Base-by-base conservation (phyloP, 1,140 invertebrate species). In the Panagrolaimus sp. region DNA sequence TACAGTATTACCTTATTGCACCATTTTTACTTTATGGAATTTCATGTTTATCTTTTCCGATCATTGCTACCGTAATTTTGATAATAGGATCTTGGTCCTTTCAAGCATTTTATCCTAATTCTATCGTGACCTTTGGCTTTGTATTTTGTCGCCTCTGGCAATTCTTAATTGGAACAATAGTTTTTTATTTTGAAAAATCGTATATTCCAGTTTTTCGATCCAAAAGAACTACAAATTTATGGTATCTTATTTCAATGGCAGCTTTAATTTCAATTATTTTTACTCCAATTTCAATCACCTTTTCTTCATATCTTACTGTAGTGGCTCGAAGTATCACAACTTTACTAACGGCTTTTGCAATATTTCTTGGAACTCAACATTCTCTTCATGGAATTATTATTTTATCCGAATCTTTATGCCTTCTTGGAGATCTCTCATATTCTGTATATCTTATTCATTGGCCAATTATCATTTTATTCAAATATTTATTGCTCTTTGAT, bases 381-480 rank as follows among this genome's bases (percentile, higher is more conserved):
- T 38, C 32, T 38, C 7, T 38, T 38, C 32, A 38, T 4, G 32
- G 32, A 38, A 4, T 38, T 2, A 38, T 38, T 38, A 38, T 38
- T 38, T 38, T 38, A 38, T 38, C 32, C 7, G 32, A 38, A 38
- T 4, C 2, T 38, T 38, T 38, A 38, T 38, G 32, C 32, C 7
- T 38, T 2, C 32, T 67, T 5, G 65, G 38, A 2, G 45, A 67
- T 14, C 21, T 67, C 43, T 67, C 65, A 14, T 67, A 67, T 47
- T 67, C 65, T 15, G 46, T 67, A n/a, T 67, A 67, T 38, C 26
- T 67, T 17, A 24, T 67, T n/a, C 65, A 67, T 38, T 67, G 65
- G 65, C 65, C 65, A 1, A 48, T 67, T 21, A 58, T 58, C 17
- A 28, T 58, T 58, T 58, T 58, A 28, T 21, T 28, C 15, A 58